A percentile compares a stretch with the other conserved stretches of the same genome.
Evolutionary conservation across 1,140 invertebrate genomes (phyloP).

Genomic region (Drosophila ercepeae): DNA sequence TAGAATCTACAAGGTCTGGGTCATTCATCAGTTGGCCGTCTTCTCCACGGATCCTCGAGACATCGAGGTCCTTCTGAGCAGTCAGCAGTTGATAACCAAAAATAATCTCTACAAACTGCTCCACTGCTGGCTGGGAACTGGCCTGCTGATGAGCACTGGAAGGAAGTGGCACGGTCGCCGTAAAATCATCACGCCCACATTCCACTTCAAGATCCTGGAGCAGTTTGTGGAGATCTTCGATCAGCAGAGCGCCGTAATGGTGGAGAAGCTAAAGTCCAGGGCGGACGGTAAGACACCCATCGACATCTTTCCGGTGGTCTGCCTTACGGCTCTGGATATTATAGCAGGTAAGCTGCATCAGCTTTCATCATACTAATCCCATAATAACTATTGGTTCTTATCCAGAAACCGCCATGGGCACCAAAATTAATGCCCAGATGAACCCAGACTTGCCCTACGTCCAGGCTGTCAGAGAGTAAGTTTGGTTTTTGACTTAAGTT

Average conservation of each 20-base stretch:
- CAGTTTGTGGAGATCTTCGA: conserved; percentile 90
- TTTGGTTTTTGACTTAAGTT: background rate
- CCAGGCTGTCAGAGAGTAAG: conserved; percentile 87
- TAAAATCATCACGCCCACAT: conserved; percentile 89
- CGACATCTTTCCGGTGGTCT: conserved; percentile 58
- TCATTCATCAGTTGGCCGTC: conserved; percentile 83
- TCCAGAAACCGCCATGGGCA: conserved; percentile 93
- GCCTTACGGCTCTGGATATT: conserved; percentile 61
- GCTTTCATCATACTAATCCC: no score
- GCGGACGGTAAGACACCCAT: conserved; percentile 64
- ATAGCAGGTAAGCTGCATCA: conserved; percentile 50
- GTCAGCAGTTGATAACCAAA: conserved; percentile 65
- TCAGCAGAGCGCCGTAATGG: conserved; percentile 86
- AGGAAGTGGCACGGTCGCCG: conserved; percentile 64
- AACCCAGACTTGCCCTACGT: conserved; percentile 89
- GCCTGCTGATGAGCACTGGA: conserved; percentile 81
- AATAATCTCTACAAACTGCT: conserved; percentile 81
- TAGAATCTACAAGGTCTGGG: conserved; percentile 87
- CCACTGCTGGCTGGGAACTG: conserved; percentile 83
- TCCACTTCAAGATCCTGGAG: conserved; percentile 92
- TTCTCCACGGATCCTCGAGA: conserved; percentile 82
- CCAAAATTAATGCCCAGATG: conserved; percentile 89
- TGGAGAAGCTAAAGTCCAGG: conserved; percentile 85
- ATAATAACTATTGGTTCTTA: background rate
- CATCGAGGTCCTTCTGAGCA: conserved; percentile 65